Evolutionary conservation across 2,888 invertebrate genomes (phyloP).

Genomic region (Bruchidius siliquastri): DNA sequence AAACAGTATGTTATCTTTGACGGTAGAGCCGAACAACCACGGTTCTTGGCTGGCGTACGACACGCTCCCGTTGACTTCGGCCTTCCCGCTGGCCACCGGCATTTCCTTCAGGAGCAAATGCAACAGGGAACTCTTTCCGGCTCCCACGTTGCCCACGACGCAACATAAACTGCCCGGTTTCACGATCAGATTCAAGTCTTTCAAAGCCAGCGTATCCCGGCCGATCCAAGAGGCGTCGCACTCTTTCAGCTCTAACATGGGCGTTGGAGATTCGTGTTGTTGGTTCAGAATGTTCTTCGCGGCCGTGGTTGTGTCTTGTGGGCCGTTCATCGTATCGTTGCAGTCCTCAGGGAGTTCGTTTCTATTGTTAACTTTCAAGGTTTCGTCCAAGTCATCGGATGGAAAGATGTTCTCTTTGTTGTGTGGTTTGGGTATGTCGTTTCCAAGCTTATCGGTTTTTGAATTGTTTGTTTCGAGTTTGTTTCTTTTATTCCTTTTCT

Average conservation of each 20-base stretch:
- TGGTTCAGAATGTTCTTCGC: background rate
- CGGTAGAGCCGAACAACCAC: constrained; percentile 69
- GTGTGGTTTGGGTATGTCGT: background rate
- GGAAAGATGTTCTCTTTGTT: background rate
- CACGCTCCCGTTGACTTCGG: constrained; percentile 58
- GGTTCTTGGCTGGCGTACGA: constrained; percentile 77
- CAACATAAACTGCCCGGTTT: constrained; percentile 45
- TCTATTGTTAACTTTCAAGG: background rate
- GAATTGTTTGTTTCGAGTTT: background rate
- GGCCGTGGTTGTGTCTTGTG: background rate
- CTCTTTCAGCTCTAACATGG: background rate
- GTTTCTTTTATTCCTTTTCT: background rate
- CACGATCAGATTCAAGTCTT: constrained; percentile 49
- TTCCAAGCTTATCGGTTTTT: background rate
- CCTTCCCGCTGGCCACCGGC: constrained; percentile 55
- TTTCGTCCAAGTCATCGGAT: background rate
- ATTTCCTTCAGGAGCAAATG: constrained; percentile 71
- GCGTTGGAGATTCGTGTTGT: background rate
- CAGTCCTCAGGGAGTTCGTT: background rate
- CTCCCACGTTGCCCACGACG: constrained; percentile 61
- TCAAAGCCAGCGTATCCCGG: constrained; percentile 37
- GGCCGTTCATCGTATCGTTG: background rate
- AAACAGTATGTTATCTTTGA: constrained; percentile 78
- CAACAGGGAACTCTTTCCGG: constrained; percentile 66
- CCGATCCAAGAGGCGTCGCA: background rate